Base-by-base conservation (phyloP, 37 sponge, comb jelly and placozoan species). In the Beroe ovata region DNA sequence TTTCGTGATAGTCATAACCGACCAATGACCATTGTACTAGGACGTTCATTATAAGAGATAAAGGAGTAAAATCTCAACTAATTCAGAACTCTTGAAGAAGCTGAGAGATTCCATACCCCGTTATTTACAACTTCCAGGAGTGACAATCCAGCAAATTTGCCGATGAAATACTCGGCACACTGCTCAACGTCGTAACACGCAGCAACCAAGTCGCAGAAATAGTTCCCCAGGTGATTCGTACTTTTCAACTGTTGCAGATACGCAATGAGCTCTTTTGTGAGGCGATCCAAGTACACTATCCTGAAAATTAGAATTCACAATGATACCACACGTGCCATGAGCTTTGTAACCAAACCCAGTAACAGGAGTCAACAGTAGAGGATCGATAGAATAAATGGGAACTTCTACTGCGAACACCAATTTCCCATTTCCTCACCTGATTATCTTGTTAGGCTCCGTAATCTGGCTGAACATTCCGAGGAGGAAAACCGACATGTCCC, bases 391-490 rank as follows among this genome's bases (percentile, higher is more conserved):
- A n/a, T n/a, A n/a, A n/a, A n/a, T n/a, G n/a, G n/a, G n/a, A n/a
- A n/a, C n/a, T n/a, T n/a, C n/a, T n/a, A n/a, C n/a, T n/a, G n/a
- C n/a, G n/a, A n/a, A n/a, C n/a, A n/a, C n/a, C n/a, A n/a, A n/a
- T n/a, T n/a, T n/a, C n/a, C n/a, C n/a, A n/a, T n/a, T n/a, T n/a
- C 18, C 59, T 58, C 8, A 66, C 69, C 69, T 66, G 33, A 66
- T 66, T 14, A 66, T 66, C 36, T 66, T 66, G 84, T 77, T 77
- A n/a, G 84, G 84, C 21, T 77, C 84, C 8, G 54, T 35, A 11
- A 77, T 77, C 25, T 39, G 42, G 28, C 20, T 42, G 84, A 77
- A 77, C 22, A 40, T 42, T 2, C 84, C 84, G 14, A 21, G 8
- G 23, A 77, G 54, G 4, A 77, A 42, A 16, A 77, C 38, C 1